Evolutionary conservation across 2,113 vertebrate species (phyloP), one percentile per base, ranked within the genome.

Genomic region (Aplodontia rufa): DNA sequence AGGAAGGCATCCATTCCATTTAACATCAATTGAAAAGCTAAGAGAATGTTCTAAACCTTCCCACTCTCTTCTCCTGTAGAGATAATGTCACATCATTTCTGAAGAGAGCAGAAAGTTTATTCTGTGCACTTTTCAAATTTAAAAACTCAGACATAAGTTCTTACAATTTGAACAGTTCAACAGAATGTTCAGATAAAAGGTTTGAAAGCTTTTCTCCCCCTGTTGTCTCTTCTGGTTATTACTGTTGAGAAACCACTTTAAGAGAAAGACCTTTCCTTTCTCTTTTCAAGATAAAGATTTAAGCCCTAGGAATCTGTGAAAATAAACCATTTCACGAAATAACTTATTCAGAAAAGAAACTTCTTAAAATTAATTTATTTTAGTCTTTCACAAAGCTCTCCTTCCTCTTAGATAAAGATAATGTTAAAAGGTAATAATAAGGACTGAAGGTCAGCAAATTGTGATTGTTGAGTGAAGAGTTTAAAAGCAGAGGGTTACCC

Each of bases 11-110:
- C 71, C 68, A 60, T 84, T 88, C 55, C 19, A 78, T 95, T 96
- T 94, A 79, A 91, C 40, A 55, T 80, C 79, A 81, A 3, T 81
- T 95, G 96, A 95, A 92, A 93, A 91, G 80, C 68, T 90, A 80
- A 74, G 93, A 94, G 64, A 89, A 74, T 95, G 42, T 96, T 90
- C 68, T 88, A 71, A 94, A 79, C 45, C 45, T 82, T 64, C 32
- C 55, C 72, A 68, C 16, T 94, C 68, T 93, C 69, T 95, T 81
- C 74, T 84, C 93, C 86, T 89, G 75, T 79, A 71, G 93, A 95
- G 89, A 96, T 95, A 97, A 95, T 95, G 91, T 62, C 35, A 62
- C 91, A 35, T 96, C 72, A 94, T 94, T 97, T 95, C 87, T 93
- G 71, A 66, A 83, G 30, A 87, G n/a, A 96, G 53, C 42, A 78